A percentile compares a stretch with the other conserved stretches of the same genome.
These are phyloP conservation scores for Orthosia gothica DNA, from an alignment of 2,888 invertebrate genomes.

Conservation along the genomic window DNA sequence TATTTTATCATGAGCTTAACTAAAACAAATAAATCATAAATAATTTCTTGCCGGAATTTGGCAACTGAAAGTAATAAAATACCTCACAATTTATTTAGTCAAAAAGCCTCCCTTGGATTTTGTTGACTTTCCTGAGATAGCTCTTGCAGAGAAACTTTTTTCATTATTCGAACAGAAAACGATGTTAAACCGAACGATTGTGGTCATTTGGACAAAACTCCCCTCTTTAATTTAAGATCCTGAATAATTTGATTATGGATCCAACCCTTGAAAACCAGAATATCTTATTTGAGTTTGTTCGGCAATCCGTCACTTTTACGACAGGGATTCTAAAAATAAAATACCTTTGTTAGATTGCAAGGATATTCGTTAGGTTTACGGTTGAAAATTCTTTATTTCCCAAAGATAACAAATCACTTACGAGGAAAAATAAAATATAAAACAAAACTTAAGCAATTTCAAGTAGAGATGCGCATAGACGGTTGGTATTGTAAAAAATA, in stretches of 20 bases:
- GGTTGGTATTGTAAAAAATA: too few species aligned
- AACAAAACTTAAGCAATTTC: too few species aligned
- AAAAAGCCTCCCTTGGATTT: conserved; percentile 66
- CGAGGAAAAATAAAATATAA: too few species aligned
- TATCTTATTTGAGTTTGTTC: conserved; percentile 54
- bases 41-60: conserved; percentile 7
- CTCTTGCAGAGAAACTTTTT: conserved; percentile 80
- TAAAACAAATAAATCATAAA: too few species aligned
- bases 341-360: too few species aligned
- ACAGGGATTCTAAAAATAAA: too few species aligned
- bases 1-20: conserved; percentile 1
- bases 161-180: conserved; percentile 78
- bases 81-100: conserved; percentile 51
- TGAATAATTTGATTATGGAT: conserved; percentile 65
- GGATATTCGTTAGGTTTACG: too few species aligned
- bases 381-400: too few species aligned
- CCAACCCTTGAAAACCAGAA: conserved; percentile 48
- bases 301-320: conserved; percentile 53
- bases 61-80: conserved; percentile 33
- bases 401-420: too few species aligned
- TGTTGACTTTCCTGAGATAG: conserved; percentile 73
- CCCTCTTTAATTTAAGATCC: conserved; percentile 62
- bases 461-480: too few species aligned
- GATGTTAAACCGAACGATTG: conserved; percentile 70
- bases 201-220: conserved; percentile 62